These are phyloP conservation scores for Papilio protenor DNA, from an alignment of 2,888 invertebrate species.

Conservation along the genomic window DNA sequence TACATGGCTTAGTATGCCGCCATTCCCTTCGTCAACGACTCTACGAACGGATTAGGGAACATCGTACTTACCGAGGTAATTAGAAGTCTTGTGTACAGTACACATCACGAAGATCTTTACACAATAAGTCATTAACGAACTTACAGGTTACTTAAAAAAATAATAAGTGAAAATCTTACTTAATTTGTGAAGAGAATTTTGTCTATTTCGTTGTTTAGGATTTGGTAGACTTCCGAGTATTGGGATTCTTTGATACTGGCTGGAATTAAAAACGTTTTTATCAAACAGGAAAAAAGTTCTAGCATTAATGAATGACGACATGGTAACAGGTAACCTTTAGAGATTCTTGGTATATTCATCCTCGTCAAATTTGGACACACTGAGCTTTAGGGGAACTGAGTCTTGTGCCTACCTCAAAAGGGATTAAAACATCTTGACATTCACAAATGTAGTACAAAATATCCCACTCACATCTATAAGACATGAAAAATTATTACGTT, in stretches of 20 bases:
- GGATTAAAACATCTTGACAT: not conserved
- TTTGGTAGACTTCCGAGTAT: no score
- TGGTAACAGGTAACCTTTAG: not conserved
- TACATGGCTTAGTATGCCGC: not conserved
- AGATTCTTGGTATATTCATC: not conserved
- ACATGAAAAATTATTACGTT: no score
- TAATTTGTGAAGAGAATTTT: no score
- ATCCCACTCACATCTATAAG: not conserved
- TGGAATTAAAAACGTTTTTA: no score
- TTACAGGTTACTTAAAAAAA: not conserved
- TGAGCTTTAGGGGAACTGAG: not conserved
- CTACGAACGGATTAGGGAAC: constrained; percentile 20
- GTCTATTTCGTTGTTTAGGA: no score
- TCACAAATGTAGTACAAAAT: not conserved
- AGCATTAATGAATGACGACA: not conserved
- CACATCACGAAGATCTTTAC: not conserved
- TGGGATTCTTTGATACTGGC: no score
- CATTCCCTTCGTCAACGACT: constrained; percentile 10
- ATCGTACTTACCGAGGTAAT: constrained; percentile 14
- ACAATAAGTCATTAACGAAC: not conserved
- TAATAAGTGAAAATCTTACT: no score
- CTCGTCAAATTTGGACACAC: not conserved
- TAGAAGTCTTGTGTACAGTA: constrained; percentile 11
- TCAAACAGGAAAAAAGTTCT: no score
- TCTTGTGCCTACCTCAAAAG: not conserved